Percentiles rank a stretch among this genome's conserved stretches.
Conservation (phyloP, 2,888 invertebrate genomes). For the Sphaeridia pumilis region DNA sequence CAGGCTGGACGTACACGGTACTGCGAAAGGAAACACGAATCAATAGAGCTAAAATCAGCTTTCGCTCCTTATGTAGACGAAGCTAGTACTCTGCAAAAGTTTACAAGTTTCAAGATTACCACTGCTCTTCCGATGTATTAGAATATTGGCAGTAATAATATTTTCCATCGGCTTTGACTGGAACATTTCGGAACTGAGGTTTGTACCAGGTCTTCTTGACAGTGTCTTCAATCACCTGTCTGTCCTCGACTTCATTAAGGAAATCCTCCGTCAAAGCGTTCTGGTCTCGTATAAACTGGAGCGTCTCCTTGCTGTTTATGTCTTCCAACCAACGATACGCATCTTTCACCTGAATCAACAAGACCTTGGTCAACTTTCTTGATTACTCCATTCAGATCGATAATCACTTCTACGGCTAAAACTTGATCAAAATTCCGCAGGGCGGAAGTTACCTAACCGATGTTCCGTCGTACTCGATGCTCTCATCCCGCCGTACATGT, state of each 20-base stretch:
- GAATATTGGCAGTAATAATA: constrained; percentile 4
- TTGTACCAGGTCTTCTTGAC: constrained; percentile 7
- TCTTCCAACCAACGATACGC: constrained; percentile 89
- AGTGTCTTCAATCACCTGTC: constrained; percentile 6
- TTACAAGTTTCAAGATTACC: constrained; percentile 1
- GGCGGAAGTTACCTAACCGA: constrained; percentile 7
- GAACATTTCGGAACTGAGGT: constrained; percentile 3
- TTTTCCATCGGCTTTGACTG: constrained; percentile 1
- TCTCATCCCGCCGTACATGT: constrained; percentile 7
- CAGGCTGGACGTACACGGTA: constrained; percentile 1
- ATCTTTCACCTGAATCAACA: constrained; percentile 13
- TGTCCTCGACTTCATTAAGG: constrained; percentile 3
- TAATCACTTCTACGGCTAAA: background rate
- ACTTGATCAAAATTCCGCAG: background rate
- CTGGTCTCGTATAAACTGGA: constrained; percentile 76
- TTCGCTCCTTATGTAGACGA: background rate
- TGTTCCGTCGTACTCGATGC: constrained; percentile 3
- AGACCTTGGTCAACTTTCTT: too few relatives aligned
- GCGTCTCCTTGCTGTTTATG: constrained; percentile 81
- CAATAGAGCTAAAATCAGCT: background rate
- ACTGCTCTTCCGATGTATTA: background rate
- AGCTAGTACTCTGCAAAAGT: background rate
- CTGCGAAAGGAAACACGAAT: background rate
- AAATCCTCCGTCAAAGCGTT: constrained; percentile 52
- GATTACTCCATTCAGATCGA: too few relatives aligned